phyloP scores from a whole-genome alignment of 1,140 invertebrate genomes.

The Triops longicaudatus region DNA sequence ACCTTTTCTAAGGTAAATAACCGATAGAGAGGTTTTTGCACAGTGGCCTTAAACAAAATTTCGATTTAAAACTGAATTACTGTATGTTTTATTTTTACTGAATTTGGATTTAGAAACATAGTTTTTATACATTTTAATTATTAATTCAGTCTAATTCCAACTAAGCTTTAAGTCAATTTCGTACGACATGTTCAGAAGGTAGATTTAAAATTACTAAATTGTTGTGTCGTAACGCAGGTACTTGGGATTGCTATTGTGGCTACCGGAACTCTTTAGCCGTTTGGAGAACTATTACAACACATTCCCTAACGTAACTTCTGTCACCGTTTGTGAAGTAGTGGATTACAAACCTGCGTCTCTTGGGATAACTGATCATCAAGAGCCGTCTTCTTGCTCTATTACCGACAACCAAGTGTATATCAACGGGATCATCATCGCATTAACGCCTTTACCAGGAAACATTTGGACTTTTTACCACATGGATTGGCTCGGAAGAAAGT shows the following conservation, averaged over 20 bases:
- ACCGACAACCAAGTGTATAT: not conserved
- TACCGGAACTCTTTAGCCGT: slow-evolving; percentile 1
- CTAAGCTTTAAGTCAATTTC: no score
- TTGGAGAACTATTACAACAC: slow-evolving; percentile 12
- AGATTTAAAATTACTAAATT: no score
- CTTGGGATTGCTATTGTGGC: not conserved
- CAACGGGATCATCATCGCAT: not conserved
- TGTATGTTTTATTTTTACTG: no score
- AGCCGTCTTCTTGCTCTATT: not conserved
- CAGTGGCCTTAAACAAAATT: no score
- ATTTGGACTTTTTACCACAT: slow-evolving; percentile 13
- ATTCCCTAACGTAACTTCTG: not conserved
- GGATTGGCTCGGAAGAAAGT: slow-evolving; percentile 5
- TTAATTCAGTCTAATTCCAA: no score
- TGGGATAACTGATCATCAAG: not conserved
- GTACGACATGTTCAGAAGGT: no score
- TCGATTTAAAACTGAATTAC: no score
- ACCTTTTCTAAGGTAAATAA: no score
- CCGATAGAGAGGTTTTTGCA: no score
- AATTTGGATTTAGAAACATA: no score
- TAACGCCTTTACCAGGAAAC: not conserved
- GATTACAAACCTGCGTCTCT: not conserved
- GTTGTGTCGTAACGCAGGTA: not conserved
- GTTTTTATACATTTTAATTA: no score
- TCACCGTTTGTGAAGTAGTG: not conserved